Evolutionary conservation across 2,113 vertebrate genomes (phyloP).

Genomic region (Phaetusa simplex): DNA sequence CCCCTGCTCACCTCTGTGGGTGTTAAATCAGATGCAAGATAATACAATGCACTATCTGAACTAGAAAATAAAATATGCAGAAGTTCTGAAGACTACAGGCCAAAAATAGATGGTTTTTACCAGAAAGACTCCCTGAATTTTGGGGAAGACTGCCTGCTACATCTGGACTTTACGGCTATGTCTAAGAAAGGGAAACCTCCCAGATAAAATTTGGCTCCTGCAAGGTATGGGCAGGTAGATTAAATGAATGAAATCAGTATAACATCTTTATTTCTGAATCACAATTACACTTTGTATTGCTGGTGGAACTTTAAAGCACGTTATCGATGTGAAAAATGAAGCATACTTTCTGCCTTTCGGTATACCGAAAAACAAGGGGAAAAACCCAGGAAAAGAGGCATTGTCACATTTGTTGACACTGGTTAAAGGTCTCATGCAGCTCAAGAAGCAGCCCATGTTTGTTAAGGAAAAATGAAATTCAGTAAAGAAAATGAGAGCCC

Average conservation of each 20-base stretch:
- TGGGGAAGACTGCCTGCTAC: background rate
- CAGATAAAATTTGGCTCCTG: background rate
- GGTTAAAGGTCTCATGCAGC: background rate
- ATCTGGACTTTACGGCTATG: background rate
- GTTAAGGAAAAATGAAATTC: background rate
- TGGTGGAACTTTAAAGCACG: background rate
- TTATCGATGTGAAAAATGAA: background rate
- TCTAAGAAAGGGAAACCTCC: background rate
- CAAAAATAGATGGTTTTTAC: background rate
- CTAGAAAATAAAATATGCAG: background rate
- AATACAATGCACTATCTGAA: background rate
- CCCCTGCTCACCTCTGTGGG: background rate
- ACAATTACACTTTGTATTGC: background rate
- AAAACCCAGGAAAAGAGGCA: fast-evolving
- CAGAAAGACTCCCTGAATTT: background rate
- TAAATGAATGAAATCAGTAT: background rate
- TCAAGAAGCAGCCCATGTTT: background rate
- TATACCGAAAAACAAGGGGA: background rate
- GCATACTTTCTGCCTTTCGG: background rate
- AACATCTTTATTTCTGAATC: background rate
- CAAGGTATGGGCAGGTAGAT: background rate
- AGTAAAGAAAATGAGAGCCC: background rate
- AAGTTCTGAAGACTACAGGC: background rate
- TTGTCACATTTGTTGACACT: background rate
- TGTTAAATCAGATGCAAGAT: background rate